These are phyloP conservation scores for Eulacestoma nigropectus DNA, from an alignment of 2,113 vertebrate species.

Conservation along the genomic window DNA sequence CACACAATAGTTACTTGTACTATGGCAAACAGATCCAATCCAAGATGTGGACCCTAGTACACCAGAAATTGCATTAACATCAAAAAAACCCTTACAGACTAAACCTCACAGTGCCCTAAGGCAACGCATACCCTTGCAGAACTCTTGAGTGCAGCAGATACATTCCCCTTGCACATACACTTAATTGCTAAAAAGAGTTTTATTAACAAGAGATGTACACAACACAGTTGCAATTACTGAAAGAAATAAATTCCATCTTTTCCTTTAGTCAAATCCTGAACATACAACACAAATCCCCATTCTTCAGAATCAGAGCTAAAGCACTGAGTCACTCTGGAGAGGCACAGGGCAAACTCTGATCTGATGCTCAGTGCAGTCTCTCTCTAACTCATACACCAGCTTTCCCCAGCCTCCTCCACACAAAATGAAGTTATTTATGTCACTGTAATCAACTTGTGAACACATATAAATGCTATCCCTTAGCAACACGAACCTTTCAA, in stretches of 20 bases:
- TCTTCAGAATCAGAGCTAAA: not conserved
- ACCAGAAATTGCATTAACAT: not conserved
- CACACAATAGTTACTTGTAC: not conserved
- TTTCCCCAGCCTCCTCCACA: not conserved
- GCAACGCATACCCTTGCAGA: not conserved
- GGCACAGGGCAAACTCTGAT: not conserved
- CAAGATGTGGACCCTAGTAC: not conserved
- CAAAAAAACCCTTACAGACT: not conserved
- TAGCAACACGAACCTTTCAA: not conserved
- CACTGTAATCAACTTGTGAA: not conserved
- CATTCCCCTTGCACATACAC: fast-evolving
- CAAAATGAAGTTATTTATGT: not conserved
- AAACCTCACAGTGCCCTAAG: not conserved
- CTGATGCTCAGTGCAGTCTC: not conserved
- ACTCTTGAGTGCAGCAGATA: not conserved
- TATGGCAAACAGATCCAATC: not conserved
- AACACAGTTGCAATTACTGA: not conserved
- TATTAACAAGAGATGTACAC: not conserved
- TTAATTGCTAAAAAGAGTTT: not conserved
- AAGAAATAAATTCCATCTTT: not conserved
- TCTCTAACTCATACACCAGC: not conserved
- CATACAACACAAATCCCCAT: not conserved
- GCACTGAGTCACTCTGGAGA: not conserved
- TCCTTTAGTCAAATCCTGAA: not conserved
- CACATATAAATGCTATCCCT: not conserved